Evolutionary conservation across 2,888 invertebrate species (phyloP).

Genomic region (Synanthedon andrenaeformis): DNA sequence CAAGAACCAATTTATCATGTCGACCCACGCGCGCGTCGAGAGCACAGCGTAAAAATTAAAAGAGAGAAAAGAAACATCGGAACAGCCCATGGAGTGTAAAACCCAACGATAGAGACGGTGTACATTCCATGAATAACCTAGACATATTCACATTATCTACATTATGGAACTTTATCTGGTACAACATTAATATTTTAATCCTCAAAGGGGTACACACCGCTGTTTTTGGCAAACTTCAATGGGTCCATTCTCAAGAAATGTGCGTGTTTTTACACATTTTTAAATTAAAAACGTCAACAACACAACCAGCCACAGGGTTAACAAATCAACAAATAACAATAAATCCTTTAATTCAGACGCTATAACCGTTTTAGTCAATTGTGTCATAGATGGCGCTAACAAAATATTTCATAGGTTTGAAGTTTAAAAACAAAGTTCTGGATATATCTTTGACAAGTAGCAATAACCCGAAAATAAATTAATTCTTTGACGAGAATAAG

Average conservation of each 20-base stretch:
- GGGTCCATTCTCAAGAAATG: too few species aligned
- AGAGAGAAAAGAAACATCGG: conserved; percentile 42
- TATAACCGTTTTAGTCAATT: too few species aligned
- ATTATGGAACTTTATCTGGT: conserved; percentile 65
- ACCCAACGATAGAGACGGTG: conserved; percentile 64
- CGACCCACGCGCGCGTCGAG: conserved; percentile 58
- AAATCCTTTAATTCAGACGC: too few species aligned
- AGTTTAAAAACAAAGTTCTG: too few species aligned
- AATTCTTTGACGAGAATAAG: too few species aligned
- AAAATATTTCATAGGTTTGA: too few species aligned
- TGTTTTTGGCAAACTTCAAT: too few species aligned
- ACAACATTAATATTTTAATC: conserved; percentile 44
- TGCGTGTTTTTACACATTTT: too few species aligned
- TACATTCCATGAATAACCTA: conserved; percentile 63
- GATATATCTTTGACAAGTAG: conserved; percentile 16
- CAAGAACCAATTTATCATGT: conserved; percentile 62
- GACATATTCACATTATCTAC: conserved; percentile 70
- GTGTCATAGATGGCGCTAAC: too few species aligned
- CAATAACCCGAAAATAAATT: conserved; percentile 22
- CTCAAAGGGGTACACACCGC: conserved; percentile 13
- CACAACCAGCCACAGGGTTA: too few species aligned
- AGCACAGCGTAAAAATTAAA: conserved; percentile 56
- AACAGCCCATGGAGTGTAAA: conserved; percentile 61
- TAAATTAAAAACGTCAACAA: too few species aligned
- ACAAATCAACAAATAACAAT: too few species aligned